Percentiles rank a stretch among this genome's conserved stretches.
These are phyloP conservation scores for Helleia helle DNA, from an alignment of 2,888 invertebrate genomes.

Conservation along the genomic window DNA sequence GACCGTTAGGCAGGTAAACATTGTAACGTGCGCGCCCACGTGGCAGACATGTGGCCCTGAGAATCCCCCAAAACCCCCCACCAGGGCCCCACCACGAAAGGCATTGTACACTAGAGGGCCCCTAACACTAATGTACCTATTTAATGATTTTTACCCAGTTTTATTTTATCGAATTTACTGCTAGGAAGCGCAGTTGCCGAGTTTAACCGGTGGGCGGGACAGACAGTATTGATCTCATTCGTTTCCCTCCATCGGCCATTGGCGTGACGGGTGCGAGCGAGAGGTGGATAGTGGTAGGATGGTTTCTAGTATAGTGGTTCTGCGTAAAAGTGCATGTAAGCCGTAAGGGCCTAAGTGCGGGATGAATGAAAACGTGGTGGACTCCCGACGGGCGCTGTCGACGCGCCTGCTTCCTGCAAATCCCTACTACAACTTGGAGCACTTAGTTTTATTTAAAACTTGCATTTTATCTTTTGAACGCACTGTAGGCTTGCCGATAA, in stretches of 20 bases:
- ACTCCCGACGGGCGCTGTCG: constrained; percentile 70
- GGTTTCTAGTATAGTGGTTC: constrained; percentile 62
- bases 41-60: constrained; percentile 52
- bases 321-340: constrained; percentile 48
- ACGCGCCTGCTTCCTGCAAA: constrained; percentile 69
- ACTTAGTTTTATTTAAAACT: constrained; percentile 58
- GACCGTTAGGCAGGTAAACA: constrained; percentile 69
- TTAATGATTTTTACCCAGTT: constrained; percentile 66
- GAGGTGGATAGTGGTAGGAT: constrained; percentile 47
- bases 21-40: constrained; percentile 66
- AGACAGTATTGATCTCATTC: constrained; percentile 70
- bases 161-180: constrained; percentile 70
- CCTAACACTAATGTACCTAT: constrained; percentile 43
- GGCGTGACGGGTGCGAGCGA: constrained; percentile 36
- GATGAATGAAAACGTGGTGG: constrained; percentile 73
- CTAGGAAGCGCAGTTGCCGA: constrained; percentile 69
- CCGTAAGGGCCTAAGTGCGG: constrained; percentile 54
- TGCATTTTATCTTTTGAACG: constrained; percentile 20
- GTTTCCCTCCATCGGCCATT: constrained; percentile 41
- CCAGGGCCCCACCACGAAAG: neutral
- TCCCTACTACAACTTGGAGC: constrained; percentile 65
- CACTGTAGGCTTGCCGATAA: no score
- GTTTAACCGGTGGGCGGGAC: constrained; percentile 66
- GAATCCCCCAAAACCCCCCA: neutral
- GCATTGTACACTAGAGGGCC: constrained; percentile 19